A percentile compares a stretch with the other conserved stretches of the same genome.
These are phyloP conservation scores for Tridacna crocea DNA, from an alignment of 2,888 invertebrate species.

Conservation along the genomic window DNA sequence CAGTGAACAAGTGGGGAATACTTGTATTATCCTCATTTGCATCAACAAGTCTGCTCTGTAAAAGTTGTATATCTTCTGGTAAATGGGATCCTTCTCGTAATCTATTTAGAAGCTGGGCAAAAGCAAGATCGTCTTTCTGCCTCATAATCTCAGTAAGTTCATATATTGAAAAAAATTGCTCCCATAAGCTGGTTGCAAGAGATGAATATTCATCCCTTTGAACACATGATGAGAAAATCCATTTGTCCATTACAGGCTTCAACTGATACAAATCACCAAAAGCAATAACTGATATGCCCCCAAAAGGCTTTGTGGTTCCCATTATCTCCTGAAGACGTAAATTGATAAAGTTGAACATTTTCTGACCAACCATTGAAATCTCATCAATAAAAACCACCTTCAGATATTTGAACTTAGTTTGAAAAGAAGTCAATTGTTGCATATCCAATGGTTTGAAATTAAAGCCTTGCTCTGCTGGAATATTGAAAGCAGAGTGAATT, in stretches of 20 bases:
- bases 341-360: constrained; percentile 57
- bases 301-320: constrained; percentile 50
- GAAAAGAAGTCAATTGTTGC: constrained; percentile 31
- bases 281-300: constrained; percentile 53
- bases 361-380: constrained; percentile 58
- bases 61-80: constrained; percentile 26
- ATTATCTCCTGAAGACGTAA: constrained; percentile 53
- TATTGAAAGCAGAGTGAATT: constrained; percentile 40
- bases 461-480: constrained; percentile 44
- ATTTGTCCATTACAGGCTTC: constrained; percentile 30
- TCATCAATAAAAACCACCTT: constrained; percentile 56
- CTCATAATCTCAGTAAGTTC: constrained; percentile 50
- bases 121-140: constrained; percentile 54
- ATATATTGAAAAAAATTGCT: constrained; percentile 15
- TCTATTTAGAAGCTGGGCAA: constrained; percentile 56
- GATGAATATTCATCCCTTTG: neutral
- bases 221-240: constrained; percentile 20
- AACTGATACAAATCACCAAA: constrained; percentile 44
- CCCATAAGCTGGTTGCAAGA: constrained; percentile 30
- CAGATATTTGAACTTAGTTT: constrained; percentile 31
- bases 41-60: constrained; percentile 14
- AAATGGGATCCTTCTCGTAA: constrained; percentile 46
- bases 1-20: constrained; percentile 44
- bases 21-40: neutral
- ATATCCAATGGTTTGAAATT: constrained; percentile 48